phyloP scores from a whole-genome alignment of 2,113 vertebrate species.

The Corythaixoides concolor region DNA sequence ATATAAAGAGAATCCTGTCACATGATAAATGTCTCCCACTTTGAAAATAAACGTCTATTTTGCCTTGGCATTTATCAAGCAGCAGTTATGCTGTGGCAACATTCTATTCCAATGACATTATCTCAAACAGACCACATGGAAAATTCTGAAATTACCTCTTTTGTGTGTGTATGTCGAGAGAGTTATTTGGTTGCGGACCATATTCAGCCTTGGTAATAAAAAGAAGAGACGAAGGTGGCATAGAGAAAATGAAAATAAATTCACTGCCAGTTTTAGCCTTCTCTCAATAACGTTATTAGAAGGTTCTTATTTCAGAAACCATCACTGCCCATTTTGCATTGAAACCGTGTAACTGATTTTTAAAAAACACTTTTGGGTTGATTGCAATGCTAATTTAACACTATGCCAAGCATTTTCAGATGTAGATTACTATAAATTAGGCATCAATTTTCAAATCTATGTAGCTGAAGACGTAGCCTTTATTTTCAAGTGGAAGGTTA shows the following conservation, averaged over 20 bases:
- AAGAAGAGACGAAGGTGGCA: not conserved
- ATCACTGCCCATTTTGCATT: not conserved
- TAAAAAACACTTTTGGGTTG: conserved; percentile 3
- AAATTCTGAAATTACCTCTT: conserved; percentile 10
- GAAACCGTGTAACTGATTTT: not conserved
- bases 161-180: not conserved
- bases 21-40: conserved; percentile 63
- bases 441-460: not conserved
- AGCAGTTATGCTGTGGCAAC: conserved; percentile 25
- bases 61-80: conserved; percentile 67
- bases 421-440: not conserved
- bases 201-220: not conserved
- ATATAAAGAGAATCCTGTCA: conserved; percentile 60
- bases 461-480: not conserved
- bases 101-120: conserved; percentile 53
- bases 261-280: not conserved
- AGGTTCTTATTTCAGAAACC: not conserved
- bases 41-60: conserved; percentile 66
- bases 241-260: conserved; percentile 22
- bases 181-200: not conserved
- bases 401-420: not conserved
- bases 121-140: conserved; percentile 34
- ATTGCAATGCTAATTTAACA: not conserved
- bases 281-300: not conserved
- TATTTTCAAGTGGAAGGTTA: not conserved